Evolutionary conservation across 2,797 vertebrate genomes (phyloP).

Genomic region (Melopsittacus undulatus): DNA sequence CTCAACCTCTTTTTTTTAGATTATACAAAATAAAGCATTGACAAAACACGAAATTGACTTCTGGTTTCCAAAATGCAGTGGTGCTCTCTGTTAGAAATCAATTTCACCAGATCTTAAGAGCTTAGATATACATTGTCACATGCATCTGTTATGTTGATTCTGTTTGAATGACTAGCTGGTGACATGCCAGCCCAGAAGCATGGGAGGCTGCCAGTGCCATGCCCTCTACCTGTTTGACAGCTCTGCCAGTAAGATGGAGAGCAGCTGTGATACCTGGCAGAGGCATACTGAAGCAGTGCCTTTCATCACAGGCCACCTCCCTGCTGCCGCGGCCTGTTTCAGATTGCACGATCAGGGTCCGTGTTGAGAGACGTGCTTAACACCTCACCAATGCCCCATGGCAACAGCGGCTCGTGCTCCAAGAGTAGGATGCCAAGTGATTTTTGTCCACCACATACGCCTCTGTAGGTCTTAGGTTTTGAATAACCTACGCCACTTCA

Average conservation of each 20-base stretch:
- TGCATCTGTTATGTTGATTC: neutral
- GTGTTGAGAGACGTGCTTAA: accelerated
- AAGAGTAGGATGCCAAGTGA: accelerated
- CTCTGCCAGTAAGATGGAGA: neutral
- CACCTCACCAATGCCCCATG: accelerated
- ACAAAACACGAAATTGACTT: neutral
- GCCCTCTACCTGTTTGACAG: neutral
- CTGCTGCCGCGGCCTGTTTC: accelerated
- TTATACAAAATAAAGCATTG: slow-evolving; percentile 21
- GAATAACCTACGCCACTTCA: neutral
- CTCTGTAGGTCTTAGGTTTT: neutral
- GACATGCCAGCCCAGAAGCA: neutral
- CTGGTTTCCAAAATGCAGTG: neutral
- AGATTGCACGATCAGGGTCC: neutral
- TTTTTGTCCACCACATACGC: neutral
- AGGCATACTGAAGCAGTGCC: neutral
- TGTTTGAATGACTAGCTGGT: neutral
- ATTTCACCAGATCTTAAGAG: neutral
- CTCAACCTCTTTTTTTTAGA: neutral
- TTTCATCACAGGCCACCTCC: neutral
- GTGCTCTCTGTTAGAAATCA: neutral
- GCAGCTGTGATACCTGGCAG: neutral
- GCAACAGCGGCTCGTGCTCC: neutral
- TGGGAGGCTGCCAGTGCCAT: neutral
- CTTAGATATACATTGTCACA: neutral